These are phyloP conservation scores for Prionace glauca DNA, from an alignment of 2,797 vertebrate species.

Conservation along the genomic window DNA sequence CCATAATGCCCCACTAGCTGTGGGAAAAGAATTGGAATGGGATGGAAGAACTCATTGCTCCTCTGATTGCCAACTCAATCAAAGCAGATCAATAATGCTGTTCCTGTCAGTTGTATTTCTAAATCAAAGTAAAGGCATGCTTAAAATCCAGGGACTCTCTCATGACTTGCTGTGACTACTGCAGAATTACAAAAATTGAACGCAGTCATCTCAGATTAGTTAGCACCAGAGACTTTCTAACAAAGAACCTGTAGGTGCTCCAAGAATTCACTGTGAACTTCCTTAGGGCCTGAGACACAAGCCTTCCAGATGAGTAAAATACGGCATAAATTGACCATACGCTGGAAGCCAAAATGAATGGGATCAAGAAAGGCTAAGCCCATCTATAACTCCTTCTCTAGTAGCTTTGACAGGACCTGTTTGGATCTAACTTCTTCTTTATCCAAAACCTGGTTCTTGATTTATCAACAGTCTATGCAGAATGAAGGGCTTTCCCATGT, in stretches of 20 bases:
- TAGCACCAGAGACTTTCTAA: background rate
- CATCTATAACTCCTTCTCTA: background rate
- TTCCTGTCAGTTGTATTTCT: background rate
- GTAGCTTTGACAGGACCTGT: background rate
- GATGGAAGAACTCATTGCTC: background rate
- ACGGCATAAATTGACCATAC: background rate
- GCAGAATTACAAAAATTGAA: background rate
- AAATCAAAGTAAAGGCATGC: background rate
- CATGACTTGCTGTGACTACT: background rate
- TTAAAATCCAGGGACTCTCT: background rate
- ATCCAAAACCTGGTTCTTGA: background rate
- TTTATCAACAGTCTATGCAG: background rate
- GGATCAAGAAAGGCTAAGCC: background rate
- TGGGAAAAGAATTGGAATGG: too few relatives aligned
- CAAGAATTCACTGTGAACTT: background rate
- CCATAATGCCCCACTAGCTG: too few relatives aligned
- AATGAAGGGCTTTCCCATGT: background rate
- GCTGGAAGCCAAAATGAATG: background rate
- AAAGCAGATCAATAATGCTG: background rate
- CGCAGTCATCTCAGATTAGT: background rate
- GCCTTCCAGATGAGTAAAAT: too few relatives aligned
- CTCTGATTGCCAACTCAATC: background rate
- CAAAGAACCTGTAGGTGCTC: background rate
- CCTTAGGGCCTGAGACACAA: background rate
- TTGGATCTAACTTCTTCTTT: background rate